Percentiles rank a stretch among this genome's conserved stretches.
phyloP scores from a whole-genome alignment of 2,888 invertebrate species.

The Meandrusa payeni region DNA sequence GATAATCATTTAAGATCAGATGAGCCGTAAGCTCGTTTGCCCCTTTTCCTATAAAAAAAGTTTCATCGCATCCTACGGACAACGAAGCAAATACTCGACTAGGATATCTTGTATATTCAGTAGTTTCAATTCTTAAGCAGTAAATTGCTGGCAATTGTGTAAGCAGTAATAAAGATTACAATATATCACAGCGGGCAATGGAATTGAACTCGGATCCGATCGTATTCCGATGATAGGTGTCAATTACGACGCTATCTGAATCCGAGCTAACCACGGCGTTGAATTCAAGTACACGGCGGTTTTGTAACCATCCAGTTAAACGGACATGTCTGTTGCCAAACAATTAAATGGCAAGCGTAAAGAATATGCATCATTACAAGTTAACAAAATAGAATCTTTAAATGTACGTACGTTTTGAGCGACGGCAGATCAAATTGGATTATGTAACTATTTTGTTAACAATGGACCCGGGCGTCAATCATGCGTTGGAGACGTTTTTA shows the following conservation, averaged over 20 bases:
- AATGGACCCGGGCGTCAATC: conserved; percentile 68
- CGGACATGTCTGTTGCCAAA: conserved; percentile 64
- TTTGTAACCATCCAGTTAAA: conserved; percentile 57
- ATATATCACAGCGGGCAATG: too few relatives aligned
- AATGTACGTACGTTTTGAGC: conserved; percentile 61
- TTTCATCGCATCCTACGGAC: too few relatives aligned
- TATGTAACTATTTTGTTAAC: conserved; percentile 65
- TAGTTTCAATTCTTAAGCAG: too few relatives aligned
- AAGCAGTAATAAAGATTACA: too few relatives aligned
- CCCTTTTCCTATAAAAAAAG: too few relatives aligned
- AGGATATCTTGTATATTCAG: too few relatives aligned
- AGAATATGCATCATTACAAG: conserved; percentile 75
- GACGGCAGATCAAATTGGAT: conserved; percentile 66
- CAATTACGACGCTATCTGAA: conserved; percentile 15
- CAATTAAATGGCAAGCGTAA: conserved; percentile 74
- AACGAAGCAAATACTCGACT: too few relatives aligned
- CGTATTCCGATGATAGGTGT: conserved; percentile 11
- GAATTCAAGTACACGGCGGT: conserved; percentile 6
- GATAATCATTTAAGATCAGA: too few relatives aligned
- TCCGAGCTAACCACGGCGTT: background rate
- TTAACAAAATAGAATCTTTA: conserved; percentile 67
- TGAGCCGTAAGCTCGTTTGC: too few relatives aligned
- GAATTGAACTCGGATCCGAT: background rate
- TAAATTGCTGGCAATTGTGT: too few relatives aligned
- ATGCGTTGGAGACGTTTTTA: conserved; percentile 74